Conservation (phyloP, 2,797 vertebrate genomes). For the Odontamblyopus lacepedii region DNA sequence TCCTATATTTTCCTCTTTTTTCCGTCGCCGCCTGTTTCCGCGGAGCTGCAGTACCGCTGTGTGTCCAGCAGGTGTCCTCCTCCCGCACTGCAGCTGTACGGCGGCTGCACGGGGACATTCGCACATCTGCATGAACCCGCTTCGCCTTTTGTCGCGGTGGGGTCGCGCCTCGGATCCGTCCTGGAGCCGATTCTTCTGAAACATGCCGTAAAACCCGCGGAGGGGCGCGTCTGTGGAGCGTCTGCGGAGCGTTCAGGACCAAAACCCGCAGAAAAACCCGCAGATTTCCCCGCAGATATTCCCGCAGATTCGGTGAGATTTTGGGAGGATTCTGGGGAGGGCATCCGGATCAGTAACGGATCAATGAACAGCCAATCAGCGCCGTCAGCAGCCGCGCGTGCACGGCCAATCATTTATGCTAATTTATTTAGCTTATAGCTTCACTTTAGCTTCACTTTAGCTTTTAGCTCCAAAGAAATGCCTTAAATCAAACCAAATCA, state of each 20-base stretch:
- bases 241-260: background rate
- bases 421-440: background rate
- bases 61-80: background rate
- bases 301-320: background rate
- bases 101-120: background rate
- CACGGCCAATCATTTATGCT: background rate
- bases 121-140: background rate
- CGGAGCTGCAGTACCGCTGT: background rate
- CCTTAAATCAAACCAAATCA: background rate
- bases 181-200: background rate
- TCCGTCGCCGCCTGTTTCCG: too few relatives aligned
- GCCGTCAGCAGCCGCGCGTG: background rate
- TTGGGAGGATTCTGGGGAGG: background rate
- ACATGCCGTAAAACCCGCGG: background rate
- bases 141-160: background rate
- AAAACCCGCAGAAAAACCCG: background rate
- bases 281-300: background rate
- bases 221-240: background rate
- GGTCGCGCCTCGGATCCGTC: background rate
- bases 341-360: background rate
- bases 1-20: background rate
- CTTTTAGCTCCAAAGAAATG: background rate
- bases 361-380: conserved; percentile 7
- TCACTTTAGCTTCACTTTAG: background rate
- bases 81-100: background rate